Evolutionary conservation across 2,113 vertebrate species (phyloP).

Genomic region (Erinaceus europaeus): DNA sequence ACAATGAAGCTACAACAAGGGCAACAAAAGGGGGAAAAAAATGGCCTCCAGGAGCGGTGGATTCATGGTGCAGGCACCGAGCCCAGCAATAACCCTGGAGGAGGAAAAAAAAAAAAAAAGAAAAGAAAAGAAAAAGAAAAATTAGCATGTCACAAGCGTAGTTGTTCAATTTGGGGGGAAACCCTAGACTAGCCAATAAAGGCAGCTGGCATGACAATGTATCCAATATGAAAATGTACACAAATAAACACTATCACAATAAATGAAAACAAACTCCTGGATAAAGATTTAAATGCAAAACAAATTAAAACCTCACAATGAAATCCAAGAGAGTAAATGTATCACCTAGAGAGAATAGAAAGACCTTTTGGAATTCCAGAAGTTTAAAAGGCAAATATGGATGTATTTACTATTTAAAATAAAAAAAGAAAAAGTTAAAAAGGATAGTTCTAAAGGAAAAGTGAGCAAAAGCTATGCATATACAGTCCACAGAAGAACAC

Average conservation of each 20-base stretch:
- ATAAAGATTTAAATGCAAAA: conserved; percentile 22
- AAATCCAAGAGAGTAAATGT: conserved; percentile 18
- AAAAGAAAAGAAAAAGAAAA: too few relatives aligned
- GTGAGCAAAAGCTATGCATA: not conserved
- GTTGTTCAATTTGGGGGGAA: not conserved
- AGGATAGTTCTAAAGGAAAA: conserved; percentile 40
- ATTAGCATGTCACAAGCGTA: not conserved
- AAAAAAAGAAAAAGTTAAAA: conserved; percentile 7
- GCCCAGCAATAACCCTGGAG: too few relatives aligned
- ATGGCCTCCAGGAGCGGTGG: too few relatives aligned
- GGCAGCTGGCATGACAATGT: not conserved
- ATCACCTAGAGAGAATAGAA: not conserved
- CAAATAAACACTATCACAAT: not conserved
- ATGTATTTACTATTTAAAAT: conserved; percentile 13
- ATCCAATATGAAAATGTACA: not conserved
- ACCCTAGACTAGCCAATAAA: conserved; percentile 9
- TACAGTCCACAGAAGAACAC: not conserved
- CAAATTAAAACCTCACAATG: conserved; percentile 37
- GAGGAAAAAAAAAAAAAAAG: too few relatives aligned
- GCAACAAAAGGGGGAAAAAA: too few relatives aligned
- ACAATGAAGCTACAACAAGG: too few relatives aligned
- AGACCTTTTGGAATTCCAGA: not conserved
- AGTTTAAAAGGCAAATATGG: conserved; percentile 12
- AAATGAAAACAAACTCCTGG: conserved; percentile 30
- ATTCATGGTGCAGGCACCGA: too few relatives aligned